Evolutionary conservation across 2,113 vertebrate genomes (phyloP).

Genomic region (Numenius arquata): DNA sequence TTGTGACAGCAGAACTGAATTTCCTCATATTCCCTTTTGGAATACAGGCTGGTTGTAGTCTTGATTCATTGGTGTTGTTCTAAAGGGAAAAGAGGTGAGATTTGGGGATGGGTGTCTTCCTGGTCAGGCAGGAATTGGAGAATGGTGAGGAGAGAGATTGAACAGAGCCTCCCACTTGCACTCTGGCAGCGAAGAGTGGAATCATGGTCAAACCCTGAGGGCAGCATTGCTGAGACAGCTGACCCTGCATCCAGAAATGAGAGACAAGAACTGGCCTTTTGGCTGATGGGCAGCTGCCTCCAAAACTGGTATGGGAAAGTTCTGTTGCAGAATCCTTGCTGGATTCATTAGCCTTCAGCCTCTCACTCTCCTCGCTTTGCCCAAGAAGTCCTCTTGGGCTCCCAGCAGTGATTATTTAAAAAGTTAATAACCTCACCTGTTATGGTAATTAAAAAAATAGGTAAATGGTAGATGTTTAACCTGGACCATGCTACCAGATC

Average conservation of each 20-base stretch:
- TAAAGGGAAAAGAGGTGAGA: neutral
- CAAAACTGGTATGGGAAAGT: neutral
- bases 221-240: neutral
- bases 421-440: neutral
- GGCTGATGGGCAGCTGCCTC: neutral
- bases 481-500: neutral
- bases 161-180: neutral
- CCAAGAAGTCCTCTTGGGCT: neutral
- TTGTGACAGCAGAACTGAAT: neutral
- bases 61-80: neutral
- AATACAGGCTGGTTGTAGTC: neutral
- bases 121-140: neutral
- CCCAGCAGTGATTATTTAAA: neutral
- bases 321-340: neutral
- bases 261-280: neutral
- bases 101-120: neutral
- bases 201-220: neutral
- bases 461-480: neutral
- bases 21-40: neutral
- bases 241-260: neutral
- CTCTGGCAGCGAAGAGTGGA: neutral
- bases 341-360: neutral
- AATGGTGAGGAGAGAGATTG: neutral
- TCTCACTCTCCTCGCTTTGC: neutral
- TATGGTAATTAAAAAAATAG: neutral